phyloP scores from a whole-genome alignment of 2,888 invertebrate genomes.

The Scaptomyza flava region DNA sequence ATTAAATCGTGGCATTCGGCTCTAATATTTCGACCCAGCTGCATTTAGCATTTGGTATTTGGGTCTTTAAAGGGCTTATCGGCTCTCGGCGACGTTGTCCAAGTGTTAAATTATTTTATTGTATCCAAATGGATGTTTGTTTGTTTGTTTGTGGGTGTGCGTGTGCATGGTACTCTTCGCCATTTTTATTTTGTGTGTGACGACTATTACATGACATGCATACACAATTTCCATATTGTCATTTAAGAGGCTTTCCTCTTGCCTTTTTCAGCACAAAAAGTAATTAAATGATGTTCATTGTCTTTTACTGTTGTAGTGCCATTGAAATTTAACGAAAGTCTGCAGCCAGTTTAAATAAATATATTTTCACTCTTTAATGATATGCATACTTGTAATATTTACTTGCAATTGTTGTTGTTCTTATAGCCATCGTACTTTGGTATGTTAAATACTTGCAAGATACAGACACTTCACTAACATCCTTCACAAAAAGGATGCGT shows the following conservation, averaged over 20 bases:
- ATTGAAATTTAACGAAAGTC: constrained; percentile 17
- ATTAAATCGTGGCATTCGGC: constrained; percentile 67
- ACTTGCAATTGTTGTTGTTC: neutral
- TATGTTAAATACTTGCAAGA: too few relatives aligned
- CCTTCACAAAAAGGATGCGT: too few relatives aligned
- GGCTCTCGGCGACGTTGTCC: constrained; percentile 34
- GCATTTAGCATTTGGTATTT: constrained; percentile 64
- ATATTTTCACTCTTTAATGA: constrained; percentile 3
- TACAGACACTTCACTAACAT: too few relatives aligned
- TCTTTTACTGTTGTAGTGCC: constrained; percentile 14
- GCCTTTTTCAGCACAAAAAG: constrained; percentile 39
- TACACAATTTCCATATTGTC: constrained; percentile 32
- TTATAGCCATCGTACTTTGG: constrained; percentile 1
- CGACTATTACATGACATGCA: constrained; percentile 28
- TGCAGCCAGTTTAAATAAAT: constrained; percentile 1
- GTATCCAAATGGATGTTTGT: constrained; percentile 44
- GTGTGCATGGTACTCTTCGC: constrained; percentile 11
- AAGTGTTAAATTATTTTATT: constrained; percentile 69
- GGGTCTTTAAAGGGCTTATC: constrained; percentile 38
- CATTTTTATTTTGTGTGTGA: constrained; percentile 57
- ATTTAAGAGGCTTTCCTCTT: constrained; percentile 55
- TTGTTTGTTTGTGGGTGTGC: constrained; percentile 31
- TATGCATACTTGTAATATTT: too few relatives aligned
- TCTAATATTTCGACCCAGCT: constrained; percentile 67
- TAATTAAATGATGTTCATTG: constrained; percentile 56